Conservation (phyloP, 1,140 invertebrate genomes). For the Polypedilum vanderplanki region DNA sequence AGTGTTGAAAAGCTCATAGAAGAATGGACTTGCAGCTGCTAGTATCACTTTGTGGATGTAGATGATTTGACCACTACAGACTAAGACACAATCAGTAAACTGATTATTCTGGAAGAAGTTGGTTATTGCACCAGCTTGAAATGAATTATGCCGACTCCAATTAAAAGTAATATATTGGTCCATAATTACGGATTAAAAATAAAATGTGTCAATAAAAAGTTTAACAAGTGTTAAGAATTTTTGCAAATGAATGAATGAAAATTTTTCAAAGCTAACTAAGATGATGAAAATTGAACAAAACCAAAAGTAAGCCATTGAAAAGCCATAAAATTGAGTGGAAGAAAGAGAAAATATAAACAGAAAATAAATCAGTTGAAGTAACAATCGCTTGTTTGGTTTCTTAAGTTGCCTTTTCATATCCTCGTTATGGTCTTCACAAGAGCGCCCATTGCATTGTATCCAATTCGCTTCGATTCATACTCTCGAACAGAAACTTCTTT, state of each 20-base stretch:
- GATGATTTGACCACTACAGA: neutral
- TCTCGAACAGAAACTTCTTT: neutral
- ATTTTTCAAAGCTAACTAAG: neutral
- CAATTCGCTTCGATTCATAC: neutral
- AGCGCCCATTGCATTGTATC: no score
- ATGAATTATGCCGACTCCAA: neutral
- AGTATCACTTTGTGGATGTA: constrained; percentile 58
- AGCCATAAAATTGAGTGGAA: no score
- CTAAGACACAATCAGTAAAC: neutral
- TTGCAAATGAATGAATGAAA: no score
- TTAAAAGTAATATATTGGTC: neutral
- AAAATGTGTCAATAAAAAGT: no score
- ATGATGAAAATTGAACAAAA: neutral
- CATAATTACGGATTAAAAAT: no score
- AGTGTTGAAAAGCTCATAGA: constrained; percentile 62
- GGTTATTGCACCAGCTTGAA: neutral
- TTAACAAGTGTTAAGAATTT: no score
- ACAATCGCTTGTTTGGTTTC: constrained; percentile 4
- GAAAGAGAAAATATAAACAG: neutral
- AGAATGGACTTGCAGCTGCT: constrained; percentile 61
- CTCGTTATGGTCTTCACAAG: neutral
- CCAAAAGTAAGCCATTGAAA: no score
- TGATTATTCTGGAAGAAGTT: neutral
- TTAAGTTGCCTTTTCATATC: neutral
- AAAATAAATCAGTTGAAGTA: constrained; percentile 7